Base-by-base conservation (phyloP, 2,797 vertebrate species). In the Microhierax caerulescens region DNA sequence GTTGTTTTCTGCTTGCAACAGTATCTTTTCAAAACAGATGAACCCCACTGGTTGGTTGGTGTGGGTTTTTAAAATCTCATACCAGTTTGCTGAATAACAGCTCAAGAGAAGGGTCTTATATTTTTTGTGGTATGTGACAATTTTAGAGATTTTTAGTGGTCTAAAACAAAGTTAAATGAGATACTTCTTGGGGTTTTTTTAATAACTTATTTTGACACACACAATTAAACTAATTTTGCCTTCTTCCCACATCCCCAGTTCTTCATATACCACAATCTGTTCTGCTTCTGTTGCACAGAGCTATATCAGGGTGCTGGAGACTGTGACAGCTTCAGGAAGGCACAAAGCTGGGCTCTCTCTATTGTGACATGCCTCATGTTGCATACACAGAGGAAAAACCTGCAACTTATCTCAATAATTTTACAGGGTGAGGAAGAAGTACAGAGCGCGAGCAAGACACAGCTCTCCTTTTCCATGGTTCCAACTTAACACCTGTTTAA, bases 231-330 rank as follows among this genome's bases (percentile, higher is more conserved):
- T 69, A 75, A 84, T 82, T 87, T 90, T 86, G 50, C 74, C 47
- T 85, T 87, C 93, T 95, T 93, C 86, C 88, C 80, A 94, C 85
- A 93, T 63, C 60, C 34, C 22, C 70, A 63, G 54, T 16, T 91
- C 95, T 87, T 90, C 84, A 80, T 43, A 77, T 69, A 88, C 76
- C 84, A 96, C 93, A 93, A 80, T 94, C 90, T 96, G 90, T 84
- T 94, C 80, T 68, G n/a, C 50, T 95, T 93, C 85, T 93, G 76
- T 22, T 69, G 83, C 39, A 85, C 53, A 32, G 15, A 92, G 73
- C 73, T 86, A 6, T 27, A 88, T 59, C 57, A 76, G 80, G 51
- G 67, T 79, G 57, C 79, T 78, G 45, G 19, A 78, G 82, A 68
- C 60, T n/a, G 60, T 0, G 0, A 81, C 65, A 94, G 77, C 63